These are phyloP conservation scores for Cryptophagus acutangulus DNA, from an alignment of 2,888 invertebrate genomes.

Conservation along the genomic window DNA sequence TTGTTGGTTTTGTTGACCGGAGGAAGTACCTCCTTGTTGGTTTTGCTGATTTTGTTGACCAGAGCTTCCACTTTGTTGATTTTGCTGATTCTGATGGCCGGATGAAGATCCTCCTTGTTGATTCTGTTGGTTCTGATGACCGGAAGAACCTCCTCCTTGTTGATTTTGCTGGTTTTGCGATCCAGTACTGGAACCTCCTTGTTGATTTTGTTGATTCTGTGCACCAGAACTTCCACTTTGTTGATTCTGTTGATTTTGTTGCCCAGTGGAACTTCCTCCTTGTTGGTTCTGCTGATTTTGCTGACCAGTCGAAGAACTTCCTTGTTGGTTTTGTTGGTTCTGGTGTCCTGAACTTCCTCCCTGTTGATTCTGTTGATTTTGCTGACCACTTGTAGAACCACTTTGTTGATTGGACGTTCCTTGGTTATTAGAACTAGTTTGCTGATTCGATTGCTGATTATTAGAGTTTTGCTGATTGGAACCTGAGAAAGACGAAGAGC, in stretches of 20 bases:
- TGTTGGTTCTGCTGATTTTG: constrained; percentile 10
- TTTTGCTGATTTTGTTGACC: constrained; percentile 10
- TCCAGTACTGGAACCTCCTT: constrained; percentile 11
- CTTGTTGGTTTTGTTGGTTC: constrained; percentile 8
- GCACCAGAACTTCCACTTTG: constrained; percentile 6
- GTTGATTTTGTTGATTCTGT: constrained; percentile 7
- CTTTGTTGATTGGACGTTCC: constrained; percentile 7
- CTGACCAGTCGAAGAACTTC: constrained; percentile 9
- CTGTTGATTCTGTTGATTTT: constrained; percentile 1
- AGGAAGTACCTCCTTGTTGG: constrained; percentile 16
- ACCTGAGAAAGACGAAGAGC: background rate
- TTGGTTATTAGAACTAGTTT: constrained; percentile 6
- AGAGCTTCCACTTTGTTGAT: constrained; percentile 12
- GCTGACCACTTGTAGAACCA: constrained; percentile 4
- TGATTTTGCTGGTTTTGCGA: constrained; percentile 15
- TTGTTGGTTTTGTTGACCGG: constrained; percentile 17
- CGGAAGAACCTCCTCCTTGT: constrained; percentile 9
- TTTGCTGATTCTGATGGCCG: constrained; percentile 15
- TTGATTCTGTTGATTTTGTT: constrained; percentile 11
- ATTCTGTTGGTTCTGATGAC: constrained; percentile 1
- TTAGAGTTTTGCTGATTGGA: background rate
- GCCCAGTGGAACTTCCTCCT: constrained; percentile 7
- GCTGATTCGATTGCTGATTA: background rate
- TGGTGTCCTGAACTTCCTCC: constrained; percentile 6
- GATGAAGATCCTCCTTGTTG: constrained; percentile 16